Evolutionary conservation across 2,113 vertebrate species (phyloP), one percentile per base, ranked within the genome.

Genomic region (Dipodomys stephensi): DNA sequence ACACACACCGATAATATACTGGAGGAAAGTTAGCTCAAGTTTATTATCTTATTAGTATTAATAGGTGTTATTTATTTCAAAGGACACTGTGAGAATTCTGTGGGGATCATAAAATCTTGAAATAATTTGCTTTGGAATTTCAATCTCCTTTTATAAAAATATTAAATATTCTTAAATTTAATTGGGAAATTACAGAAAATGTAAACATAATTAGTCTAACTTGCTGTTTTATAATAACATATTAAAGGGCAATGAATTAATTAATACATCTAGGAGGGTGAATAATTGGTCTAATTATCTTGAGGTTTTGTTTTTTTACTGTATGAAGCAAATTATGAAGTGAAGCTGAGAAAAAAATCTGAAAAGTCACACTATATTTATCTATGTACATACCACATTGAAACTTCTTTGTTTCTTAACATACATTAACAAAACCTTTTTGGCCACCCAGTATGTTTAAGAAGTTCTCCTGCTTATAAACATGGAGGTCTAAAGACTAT

Each of bases 111-210:
- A 39, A 76, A 91, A 57, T 67, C 64, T 76, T 87, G 39, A 94
- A 23, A 82, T 86, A 87, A 82, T 62, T 71, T 65, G 78, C 69
- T 83, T 53, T 60, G 44, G 30, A 39, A 64, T 64, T 64, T 64
- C 62, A 91, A 49, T 82, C 25, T 64, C 60, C 49, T 57, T 77
- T 62, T 68, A 64, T 71, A 87, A 69, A 57, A 83, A 79, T 53
- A 71, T 13, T 65, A 69, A 28, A 25, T 22, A 9, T 60, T 94
- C 68, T 92, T 90, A 82, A 88, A 71, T 78, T 77, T 71, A 78
- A 67, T 30, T 88, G 18, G 44, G 57, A 83, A 73, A 84, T 80
- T 88, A 62, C 8, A 79, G 28, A 92, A 92, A 83, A 74, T 46
- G 57, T 80, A 68, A 84, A 46, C 65, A 67, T 44, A 89, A 77